Percentiles rank a stretch among this genome's conserved stretches.
phyloP scores from a whole-genome alignment of 2,888 invertebrate species.

The Rhorus exstirpatorius region DNA sequence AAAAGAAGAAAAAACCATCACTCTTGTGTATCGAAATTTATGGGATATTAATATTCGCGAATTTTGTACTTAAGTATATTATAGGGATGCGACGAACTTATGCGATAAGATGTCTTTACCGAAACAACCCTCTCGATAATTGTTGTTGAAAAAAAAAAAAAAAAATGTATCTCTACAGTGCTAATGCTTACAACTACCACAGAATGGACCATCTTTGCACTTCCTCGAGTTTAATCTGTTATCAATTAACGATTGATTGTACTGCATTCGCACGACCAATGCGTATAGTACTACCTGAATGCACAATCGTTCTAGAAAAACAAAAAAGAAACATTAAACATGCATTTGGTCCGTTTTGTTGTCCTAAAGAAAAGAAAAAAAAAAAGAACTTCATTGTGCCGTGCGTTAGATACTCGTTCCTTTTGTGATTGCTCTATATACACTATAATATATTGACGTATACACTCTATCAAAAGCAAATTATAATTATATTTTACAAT shows the following conservation, averaged over 20 bases:
- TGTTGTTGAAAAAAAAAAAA: constrained; percentile 57
- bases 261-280: constrained; percentile 55
- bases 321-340: not conserved
- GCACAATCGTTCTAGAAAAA: constrained; percentile 40
- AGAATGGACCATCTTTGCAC: constrained; percentile 60
- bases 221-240: constrained; percentile 43
- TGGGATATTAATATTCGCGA: constrained; percentile 33
- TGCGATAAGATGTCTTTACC: constrained; percentile 29
- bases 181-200: constrained; percentile 65
- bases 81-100: constrained; percentile 49
- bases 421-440: constrained; percentile 23
- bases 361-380: constrained; percentile 33
- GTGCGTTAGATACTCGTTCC: constrained; percentile 25
- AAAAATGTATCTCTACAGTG: constrained; percentile 59
- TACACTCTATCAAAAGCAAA: constrained; percentile 66
- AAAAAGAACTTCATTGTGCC: constrained; percentile 9
- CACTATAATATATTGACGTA: constrained; percentile 52
- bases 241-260: constrained; percentile 49
- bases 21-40: constrained; percentile 33
- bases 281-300: constrained; percentile 48
- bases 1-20: constrained; percentile 29
- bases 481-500: constrained; percentile 54
- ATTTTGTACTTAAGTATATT: constrained; percentile 68
- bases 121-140: constrained; percentile 42
- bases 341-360: constrained; percentile 42